A percentile compares a stretch with the other conserved stretches of the same genome.
Conservation (phyloP, 2,797 vertebrate genomes). For the Phyllotis vaccarum region DNA sequence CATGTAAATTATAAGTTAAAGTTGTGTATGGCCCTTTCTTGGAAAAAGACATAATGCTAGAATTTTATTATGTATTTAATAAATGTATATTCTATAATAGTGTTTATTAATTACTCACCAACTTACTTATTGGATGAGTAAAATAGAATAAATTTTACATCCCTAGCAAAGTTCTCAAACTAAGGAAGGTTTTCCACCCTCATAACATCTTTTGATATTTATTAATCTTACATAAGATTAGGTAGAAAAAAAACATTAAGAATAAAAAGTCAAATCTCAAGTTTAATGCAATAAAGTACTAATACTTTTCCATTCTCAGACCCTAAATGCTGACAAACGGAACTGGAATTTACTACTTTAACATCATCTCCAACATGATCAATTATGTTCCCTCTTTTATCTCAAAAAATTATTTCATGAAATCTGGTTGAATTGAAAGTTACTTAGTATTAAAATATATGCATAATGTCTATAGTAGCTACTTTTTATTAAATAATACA, state of each 20-base stretch:
- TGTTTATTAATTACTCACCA: background rate
- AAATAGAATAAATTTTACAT: background rate
- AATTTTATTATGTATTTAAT: slow-evolving; percentile 6
- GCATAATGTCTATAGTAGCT: background rate
- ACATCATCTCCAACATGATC: background rate
- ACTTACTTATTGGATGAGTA: background rate
- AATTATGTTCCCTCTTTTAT: background rate
- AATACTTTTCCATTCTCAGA: background rate
- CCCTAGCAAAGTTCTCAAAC: background rate
- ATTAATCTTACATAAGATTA: background rate
- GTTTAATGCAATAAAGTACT: background rate
- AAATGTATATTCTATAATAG: background rate
- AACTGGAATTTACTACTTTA: background rate
- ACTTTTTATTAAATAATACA: slow-evolving; percentile 15
- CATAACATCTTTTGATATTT: background rate
- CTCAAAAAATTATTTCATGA: background rate
- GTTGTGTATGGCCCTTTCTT: background rate
- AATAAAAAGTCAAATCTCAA: background rate
- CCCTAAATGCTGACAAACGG: background rate
- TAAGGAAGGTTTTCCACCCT: background rate
- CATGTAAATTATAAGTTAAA: background rate
- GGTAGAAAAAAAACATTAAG: background rate
- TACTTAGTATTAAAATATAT: slow-evolving; percentile 50
- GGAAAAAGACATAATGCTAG: background rate
- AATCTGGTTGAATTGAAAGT: slow-evolving; percentile 58